Base-by-base conservation (phyloP, 2,888 invertebrate species). In the Cantharis nigra region DNA sequence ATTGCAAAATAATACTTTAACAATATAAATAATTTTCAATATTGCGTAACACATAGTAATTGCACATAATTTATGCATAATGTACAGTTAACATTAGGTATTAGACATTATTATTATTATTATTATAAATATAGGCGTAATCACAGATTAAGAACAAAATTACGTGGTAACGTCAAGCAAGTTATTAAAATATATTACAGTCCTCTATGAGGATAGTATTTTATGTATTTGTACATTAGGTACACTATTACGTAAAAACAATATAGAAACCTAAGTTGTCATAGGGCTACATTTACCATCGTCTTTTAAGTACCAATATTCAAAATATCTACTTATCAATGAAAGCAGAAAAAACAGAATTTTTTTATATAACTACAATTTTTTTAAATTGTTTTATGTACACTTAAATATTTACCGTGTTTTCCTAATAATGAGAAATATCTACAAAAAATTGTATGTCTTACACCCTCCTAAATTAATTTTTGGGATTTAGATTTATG, bases 91-190 rank as follows among this genome's bases (percentile, higher is more conserved):
- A 86, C 85, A 85, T 84, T 85, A 86, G 80, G 79, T 82, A 82
- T 82, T 85, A 84, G 82, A 85, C 85, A 85, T 49, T 49, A 49
- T 49, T 49, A 49, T 33, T 49, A 49, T 33, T 26, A 26, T 49
- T 49, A 49, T 49, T 84, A 83, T 84, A 86, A 85, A 85, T 81
- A 85, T 85, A 85, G 85, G 86, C 85, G 86, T 86, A 87, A 88
- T 87, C 88, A 87, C 88, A 88, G 87, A 85, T 86, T 84, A 86
- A 85, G 84, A 84, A 85, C 75, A 85, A 85, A 85, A 83, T 82
- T 82, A 84, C 81, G 83, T 80, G 80, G 78, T 81, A 81, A 79
- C 78, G 82, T 82, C 79, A 84, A 83, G 84, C 83, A 81, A 84
- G 82, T 82, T 85, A 84, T 81, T 84, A 84, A 84, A 83, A 83